Evolutionary conservation across 2,113 vertebrate genomes (phyloP), one percentile per base, ranked within the genome.

Genomic region (Petrocephalus zakoni): DNA sequence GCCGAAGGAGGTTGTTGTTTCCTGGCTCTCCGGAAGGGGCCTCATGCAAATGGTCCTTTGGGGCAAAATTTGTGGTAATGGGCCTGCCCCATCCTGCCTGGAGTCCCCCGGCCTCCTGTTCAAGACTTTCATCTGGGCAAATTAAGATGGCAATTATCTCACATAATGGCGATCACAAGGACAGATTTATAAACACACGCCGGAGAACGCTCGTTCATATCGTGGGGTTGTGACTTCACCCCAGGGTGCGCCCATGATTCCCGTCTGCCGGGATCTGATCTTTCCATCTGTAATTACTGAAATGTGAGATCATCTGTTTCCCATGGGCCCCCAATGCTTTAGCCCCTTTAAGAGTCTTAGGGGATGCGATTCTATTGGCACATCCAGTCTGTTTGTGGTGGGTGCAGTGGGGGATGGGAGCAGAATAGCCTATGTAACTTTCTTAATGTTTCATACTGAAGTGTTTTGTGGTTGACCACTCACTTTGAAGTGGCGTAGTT

Each of bases 351-450:
- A 88, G 87, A 37, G 90, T 75, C 91, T 52, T 0, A 37, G 47
- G 91, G 92, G 92, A 93, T 93, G 90, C 88, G 89, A 91, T 92
- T 89, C 86, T 92, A 93, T 93, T 90, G 53, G 51, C 10, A 87
- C 90, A 91, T 94, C 92, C 91, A 92, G 89, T 87, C 42, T 42
- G 42, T 42, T 42, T 42, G 42, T 42, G 42, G 78, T 88, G 89
- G 51, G 22, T 85, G 22, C 11, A 81, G 75, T 56, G 84, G 53
- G 84, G 58, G 53, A n/a, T 87, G 78, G 19, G 78, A 17, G 37
- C 29, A 0, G 34, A 17, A 21, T 37, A 22, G 19, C 5, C 75
- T n/a, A 8, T 19, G 37, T 42, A 22, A 46, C 75, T 81, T 81
- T 15, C 37, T 81, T 81, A 81, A 21, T 19, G 37, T 42, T 78